Base-by-base conservation (phyloP, 2,888 invertebrate genomes). In the Tridacna crocea region DNA sequence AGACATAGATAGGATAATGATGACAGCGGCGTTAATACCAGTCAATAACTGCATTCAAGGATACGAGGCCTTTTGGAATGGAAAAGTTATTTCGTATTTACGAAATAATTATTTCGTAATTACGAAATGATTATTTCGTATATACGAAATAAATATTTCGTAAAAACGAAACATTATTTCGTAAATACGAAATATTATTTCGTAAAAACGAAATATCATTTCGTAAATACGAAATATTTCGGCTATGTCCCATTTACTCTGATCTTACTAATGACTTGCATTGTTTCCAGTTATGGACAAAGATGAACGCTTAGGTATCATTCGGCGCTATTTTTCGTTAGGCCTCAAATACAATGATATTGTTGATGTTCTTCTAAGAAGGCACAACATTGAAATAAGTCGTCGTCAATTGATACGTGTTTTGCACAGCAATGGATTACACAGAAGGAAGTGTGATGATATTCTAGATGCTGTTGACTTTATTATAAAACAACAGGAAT, bases 391-490 rank as follows among this genome's bases (percentile, higher is more conserved):
- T n/a, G 19, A 11, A 11, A 22, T 60, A 60, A 22, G 22, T 12
- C 60, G n/a, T 15, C n/a, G 60, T 22, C 60, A 60, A 24, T n/a
- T 60, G 15, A 60, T 22, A 24, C n/a, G 60, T 24, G n/a, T 60
- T 60, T 36, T 36, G 3, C 36, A 36, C 36, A 36, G 36, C 36
- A 36, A 36, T 36, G 36, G 36, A 36, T 36, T 36, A 36, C 8
- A 36, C 36, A 55, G 55, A 55, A 55, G 19, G 55, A 55, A 55
- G 15, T 19, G 19, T 6, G 15, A 15, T 15, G 55, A 55, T 55
- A 19, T 55, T 15, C 55, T 55, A 19, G 79, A 83, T 13, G 82
- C 83, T 26, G 85, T 77, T 4, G 11, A 15, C 26, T 80, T 79
- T 47, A 78, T 85, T 66, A 0, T 80, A 12, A 24, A 24, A 24